Base-by-base conservation (phyloP, 2,113 vertebrate species). In the Perccottus glenii region DNA sequence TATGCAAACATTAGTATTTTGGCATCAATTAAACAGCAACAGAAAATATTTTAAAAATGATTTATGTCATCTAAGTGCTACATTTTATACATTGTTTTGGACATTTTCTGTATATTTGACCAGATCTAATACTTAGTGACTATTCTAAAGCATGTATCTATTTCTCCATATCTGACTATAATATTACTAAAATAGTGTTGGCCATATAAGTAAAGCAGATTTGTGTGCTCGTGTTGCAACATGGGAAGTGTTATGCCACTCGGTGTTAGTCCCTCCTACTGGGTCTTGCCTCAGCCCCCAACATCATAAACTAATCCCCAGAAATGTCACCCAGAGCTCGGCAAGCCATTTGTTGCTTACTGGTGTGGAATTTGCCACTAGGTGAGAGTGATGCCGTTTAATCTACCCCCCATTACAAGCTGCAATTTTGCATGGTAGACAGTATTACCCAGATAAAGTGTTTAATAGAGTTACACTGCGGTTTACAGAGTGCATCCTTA, bases 371-470 rank as follows among this genome's bases (percentile, higher is more conserved):
- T 90, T 87, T 83, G 66, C 82, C 78, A 87, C 70, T 78, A 87
- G 87, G 85, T 87, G 84, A 88, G 83, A 83, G 71, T 78, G 87
- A 87, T 78, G 87, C 76, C 70, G 78, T 87, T 82, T 89, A 91
- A 90, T 89, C 84, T 88, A 64, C 48, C 77, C 72, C 55, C 76
- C 68, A 78, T 84, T 88, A 85, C 86, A 88, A 87, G 81, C 65
- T 85, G 78, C 63, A 64, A 78, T 87, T 88, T 81, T 85, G 68
- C 88, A 87, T 79, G 81, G 79, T 78, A 67, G 84, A 81, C 84
- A 85, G 77, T 73, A 75, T 85, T 79, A 84, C 59, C 70, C 77
- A 66, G 74, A 83, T 85, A 78, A 81, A 83, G 80, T 77, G 63
- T 85, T 78, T 84, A 80, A 81, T 69, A 68, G 60, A 75, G 78